Evolutionary conservation across 2,888 invertebrate species (phyloP).

Genomic region (Trisateles emortualis): DNA sequence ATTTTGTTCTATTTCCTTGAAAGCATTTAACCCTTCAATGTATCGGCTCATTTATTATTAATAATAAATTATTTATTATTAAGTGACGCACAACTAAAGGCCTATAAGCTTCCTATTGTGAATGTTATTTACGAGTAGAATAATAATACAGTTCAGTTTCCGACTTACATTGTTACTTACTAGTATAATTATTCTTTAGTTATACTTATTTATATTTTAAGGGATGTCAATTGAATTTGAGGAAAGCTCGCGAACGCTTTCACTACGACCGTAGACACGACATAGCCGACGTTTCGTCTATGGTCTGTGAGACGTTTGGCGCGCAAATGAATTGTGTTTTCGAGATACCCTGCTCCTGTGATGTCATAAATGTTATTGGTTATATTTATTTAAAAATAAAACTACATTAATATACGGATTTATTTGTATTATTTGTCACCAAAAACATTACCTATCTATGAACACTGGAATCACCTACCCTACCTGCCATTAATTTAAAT

Average conservation of each 20-base stretch:
- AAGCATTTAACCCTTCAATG: slow-evolving; percentile 12
- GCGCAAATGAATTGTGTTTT: slow-evolving; percentile 81
- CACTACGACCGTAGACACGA: slow-evolving; percentile 42
- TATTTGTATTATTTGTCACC: slow-evolving; percentile 30
- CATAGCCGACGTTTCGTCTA: slow-evolving; percentile 49
- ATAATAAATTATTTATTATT: slow-evolving; percentile 28
- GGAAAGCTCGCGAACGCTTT: slow-evolving; percentile 58
- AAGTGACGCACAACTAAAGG: slow-evolving; percentile 56
- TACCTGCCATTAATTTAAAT: too few relatives aligned
- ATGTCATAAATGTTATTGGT: slow-evolving; percentile 87
- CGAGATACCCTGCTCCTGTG: slow-evolving; percentile 86
- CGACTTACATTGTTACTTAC: slow-evolving; percentile 56
- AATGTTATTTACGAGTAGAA: slow-evolving; percentile 23
- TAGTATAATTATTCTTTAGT: slow-evolving; percentile 61
- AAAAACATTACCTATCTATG: background rate
- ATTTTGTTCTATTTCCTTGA: slow-evolving; percentile 6
- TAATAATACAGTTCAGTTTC: slow-evolving; percentile 38
- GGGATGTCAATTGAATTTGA: slow-evolving; percentile 78
- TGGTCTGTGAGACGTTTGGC: slow-evolving; percentile 56
- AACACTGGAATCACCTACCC: too few relatives aligned
- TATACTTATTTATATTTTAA: slow-evolving; percentile 75
- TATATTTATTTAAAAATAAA: slow-evolving; percentile 87
- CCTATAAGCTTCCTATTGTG: slow-evolving; percentile 47
- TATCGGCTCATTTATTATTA: slow-evolving; percentile 7
- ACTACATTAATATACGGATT: slow-evolving; percentile 82